Base-by-base conservation (phyloP, 2,113 vertebrate genomes). In the Terrapene triunguis region DNA sequence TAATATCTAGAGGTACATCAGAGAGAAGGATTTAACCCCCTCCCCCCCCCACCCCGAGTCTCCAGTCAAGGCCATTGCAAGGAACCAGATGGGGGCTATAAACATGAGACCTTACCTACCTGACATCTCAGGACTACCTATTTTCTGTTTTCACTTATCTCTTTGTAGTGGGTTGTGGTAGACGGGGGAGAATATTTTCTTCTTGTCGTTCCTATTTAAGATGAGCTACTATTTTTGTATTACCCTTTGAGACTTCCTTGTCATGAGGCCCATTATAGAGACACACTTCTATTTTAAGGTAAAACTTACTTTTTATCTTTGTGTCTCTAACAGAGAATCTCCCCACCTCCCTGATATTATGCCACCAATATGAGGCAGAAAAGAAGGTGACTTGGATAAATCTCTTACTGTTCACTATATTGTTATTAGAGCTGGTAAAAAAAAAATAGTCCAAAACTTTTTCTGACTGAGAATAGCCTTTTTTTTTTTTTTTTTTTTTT, bases 161-260 rank as follows among this genome's bases (percentile, higher is more conserved):
- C 62, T n/a, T 69, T n/a, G 19, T 22, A 72, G 14, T 35, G 65
- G 6, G 19, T 72, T 72, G n/a, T 22, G 5, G 19, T 22, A 72
- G n/a, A 38, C 14, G 12, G 24, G 24, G 42, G 42, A 24, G 42
- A 78, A 47, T 78, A 27, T 27, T 44, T 47, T 78, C 42, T 78
- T 13, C 11, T 78, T 78, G 24, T 27, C 19, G 1, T 74, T 76
- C 42, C 24, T 78, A 8, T 47, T 78, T 78, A 78, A 25, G 42
- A 42, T 78, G 42, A 27, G 42, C 11, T 78, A 27, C 42, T 78
- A 29, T 78, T 78, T 78, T 78, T 6, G 14, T 78, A 47, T 44
- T 69, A 69, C 17, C 65, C 17, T 91, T 27, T 86, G 35, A 84
- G 19, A 93, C 81, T 82, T 76, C 92, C 5, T 21, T 92, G 35